These are phyloP conservation scores for Corythaixoides concolor DNA, from an alignment of 2,113 vertebrate species.

Conservation along the genomic window DNA sequence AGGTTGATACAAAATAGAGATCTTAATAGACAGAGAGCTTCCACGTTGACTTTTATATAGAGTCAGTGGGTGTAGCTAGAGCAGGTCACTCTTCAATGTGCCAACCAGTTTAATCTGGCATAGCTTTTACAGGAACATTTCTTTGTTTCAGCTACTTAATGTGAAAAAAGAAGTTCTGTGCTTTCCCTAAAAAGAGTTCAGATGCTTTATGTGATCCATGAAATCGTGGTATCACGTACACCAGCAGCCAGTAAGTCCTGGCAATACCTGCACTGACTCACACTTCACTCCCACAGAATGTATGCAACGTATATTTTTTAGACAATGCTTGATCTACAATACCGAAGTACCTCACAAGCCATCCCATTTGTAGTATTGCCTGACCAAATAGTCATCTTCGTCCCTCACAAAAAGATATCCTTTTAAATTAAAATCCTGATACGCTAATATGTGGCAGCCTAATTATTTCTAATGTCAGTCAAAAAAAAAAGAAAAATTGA, in stretches of 20 bases:
- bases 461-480: not conserved
- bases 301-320: not conserved
- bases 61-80: not conserved
- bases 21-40: not conserved
- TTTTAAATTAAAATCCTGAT: not conserved
- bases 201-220: not conserved
- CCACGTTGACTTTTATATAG: not conserved
- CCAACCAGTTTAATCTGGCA: not conserved
- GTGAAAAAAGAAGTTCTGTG: not conserved
- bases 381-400: not conserved
- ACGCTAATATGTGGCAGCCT: not conserved
- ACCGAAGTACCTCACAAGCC: not conserved
- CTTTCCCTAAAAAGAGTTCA: not conserved
- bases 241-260: not conserved
- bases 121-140: not conserved
- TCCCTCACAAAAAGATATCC: not conserved
- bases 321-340: not conserved
- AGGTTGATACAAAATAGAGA: not conserved
- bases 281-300: not conserved
- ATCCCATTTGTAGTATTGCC: not conserved
- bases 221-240: not conserved
- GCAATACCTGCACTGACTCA: not conserved
- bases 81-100: not conserved
- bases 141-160: not conserved
- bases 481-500: not conserved